Evolutionary conservation across 1,140 invertebrate genomes (phyloP), one percentile per base, ranked within the genome.

Genomic region (Nebria ingens): DNA sequence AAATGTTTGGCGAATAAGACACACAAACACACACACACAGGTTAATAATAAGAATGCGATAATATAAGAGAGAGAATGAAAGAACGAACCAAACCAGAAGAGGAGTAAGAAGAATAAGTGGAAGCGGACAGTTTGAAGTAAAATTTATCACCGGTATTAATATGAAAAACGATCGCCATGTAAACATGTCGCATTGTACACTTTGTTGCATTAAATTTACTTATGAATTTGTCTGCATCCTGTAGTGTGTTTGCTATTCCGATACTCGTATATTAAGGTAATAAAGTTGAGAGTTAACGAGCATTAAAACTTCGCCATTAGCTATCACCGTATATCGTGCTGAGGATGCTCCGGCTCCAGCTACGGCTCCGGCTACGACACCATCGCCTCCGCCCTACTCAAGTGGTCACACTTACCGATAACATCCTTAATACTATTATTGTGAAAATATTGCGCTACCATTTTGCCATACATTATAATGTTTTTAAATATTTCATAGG

Each of bases 231-330:
- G 9, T 17, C 40, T 45, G 40, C 40, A 45, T 45, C 40, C 40
- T 45, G 40, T 45, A 45, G 40, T 45, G 40, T 45, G 40, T 45
- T 45, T 45, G 40, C 40, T 45, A 45, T 45, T 45, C 40, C 40
- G 55, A 56, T 52, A 56, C 22, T 56, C 51, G 49, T 51, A 52
- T 56, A 38, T 51, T 19, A 17, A 52, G 55, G 45, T 52, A 56
- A 56, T 56, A 56, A 56, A 56, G 55, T 51, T 56, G 55, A 13
- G 55, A 56, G 55, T 56, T 56, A 56, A 56, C 55, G 55, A 56
- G 55, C 55, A 56, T 56, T 56, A 56, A 56, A 56, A 56, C 55
- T 56, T 56, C 23, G 45, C 55, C 55, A 56, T 56, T 56, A 56
- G 49, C 55, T 49, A 56, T 56, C 40, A 45, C 17, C 40, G 40